Conservation (phyloP, 2,113 vertebrate species). For the Grammomys dolichurus region DNA sequence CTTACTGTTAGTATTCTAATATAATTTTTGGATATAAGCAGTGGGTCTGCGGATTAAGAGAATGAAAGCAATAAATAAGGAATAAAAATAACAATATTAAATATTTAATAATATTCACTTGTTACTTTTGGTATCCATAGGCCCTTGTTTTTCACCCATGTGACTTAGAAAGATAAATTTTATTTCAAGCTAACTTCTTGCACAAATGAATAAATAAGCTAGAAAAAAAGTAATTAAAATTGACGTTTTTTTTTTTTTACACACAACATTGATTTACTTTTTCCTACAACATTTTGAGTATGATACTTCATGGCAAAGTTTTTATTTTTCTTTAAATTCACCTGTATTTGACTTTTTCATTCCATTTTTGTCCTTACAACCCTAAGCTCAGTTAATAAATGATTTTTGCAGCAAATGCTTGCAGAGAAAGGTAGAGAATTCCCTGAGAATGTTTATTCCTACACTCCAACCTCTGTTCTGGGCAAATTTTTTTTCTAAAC, state of each 20-base stretch:
- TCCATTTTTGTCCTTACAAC: background rate
- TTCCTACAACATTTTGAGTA: background rate
- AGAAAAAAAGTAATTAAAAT: slow-evolving; percentile 29
- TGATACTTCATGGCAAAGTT: background rate
- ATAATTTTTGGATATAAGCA: background rate
- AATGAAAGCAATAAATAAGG: background rate
- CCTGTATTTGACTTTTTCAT: slow-evolving; percentile 26
- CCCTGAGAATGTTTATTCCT: slow-evolving; percentile 35
- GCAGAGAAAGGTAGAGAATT: background rate
- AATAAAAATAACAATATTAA: slow-evolving; percentile 13
- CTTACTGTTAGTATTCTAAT: background rate
- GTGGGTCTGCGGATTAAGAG: background rate
- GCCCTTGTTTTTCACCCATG: background rate
- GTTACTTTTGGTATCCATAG: background rate
- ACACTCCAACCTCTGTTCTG: background rate
- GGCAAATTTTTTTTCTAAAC: too few species aligned
- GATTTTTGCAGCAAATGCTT: slow-evolving; percentile 2
- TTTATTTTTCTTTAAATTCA: slow-evolving; percentile 62
- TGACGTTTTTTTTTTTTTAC: background rate
- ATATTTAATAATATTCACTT: background rate
- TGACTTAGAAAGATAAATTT: slow-evolving; percentile 57
- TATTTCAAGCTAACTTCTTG: background rate
- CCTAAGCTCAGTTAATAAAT: background rate
- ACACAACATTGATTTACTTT: background rate
- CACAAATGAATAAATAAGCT: background rate